phyloP scores from a whole-genome alignment of 2,113 vertebrate genomes.

The Pteronura brasiliensis region DNA sequence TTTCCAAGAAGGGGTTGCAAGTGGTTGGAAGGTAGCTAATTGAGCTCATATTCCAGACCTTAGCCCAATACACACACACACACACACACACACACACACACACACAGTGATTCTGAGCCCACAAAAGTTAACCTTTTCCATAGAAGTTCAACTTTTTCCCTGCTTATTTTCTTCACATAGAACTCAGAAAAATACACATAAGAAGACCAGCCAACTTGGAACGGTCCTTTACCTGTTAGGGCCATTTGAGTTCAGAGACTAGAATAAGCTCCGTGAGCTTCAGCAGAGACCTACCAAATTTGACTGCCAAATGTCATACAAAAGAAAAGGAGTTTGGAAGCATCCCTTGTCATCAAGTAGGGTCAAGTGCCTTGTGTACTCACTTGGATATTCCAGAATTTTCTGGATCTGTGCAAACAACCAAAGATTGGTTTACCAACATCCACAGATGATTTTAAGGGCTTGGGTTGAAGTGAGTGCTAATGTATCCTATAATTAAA shows the following conservation, averaged over 20 bases:
- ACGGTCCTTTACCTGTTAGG: neutral
- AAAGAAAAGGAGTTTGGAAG: neutral
- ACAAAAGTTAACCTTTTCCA: neutral
- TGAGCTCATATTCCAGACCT: neutral
- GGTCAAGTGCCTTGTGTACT: neutral
- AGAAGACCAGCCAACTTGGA: neutral
- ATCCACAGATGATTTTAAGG: neutral
- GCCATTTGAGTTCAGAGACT: neutral
- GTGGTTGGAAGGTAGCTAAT: neutral
- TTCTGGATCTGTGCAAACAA: slow-evolving; percentile 18
- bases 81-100: neutral
- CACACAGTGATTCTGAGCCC: neutral
- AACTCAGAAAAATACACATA: neutral
- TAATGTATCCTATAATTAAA: neutral
- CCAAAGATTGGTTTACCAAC: neutral
- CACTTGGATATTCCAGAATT: slow-evolving; percentile 28
- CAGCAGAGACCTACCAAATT: neutral
- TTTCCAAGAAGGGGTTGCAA: neutral
- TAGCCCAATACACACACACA: neutral
- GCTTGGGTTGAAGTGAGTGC: neutral
- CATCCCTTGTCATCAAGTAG: neutral
- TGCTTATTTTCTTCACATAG: neutral
- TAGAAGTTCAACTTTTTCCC: neutral
- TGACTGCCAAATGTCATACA: neutral
- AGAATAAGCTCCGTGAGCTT: neutral